Conservation (phyloP, 2,113 vertebrate genomes). For the Silurus meridionalis region DNA sequence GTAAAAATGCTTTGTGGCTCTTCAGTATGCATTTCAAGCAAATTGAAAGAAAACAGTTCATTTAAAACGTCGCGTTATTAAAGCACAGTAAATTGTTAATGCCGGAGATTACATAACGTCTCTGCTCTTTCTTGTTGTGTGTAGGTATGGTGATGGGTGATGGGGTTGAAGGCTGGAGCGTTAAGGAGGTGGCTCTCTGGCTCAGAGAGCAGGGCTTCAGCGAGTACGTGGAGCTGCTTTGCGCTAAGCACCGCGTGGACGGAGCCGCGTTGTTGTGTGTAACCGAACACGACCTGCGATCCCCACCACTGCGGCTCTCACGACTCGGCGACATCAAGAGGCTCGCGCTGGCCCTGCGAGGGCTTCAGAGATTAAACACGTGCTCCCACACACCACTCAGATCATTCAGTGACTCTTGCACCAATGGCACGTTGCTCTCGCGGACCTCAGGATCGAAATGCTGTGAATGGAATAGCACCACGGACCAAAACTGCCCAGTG, state of each 20-base stretch:
- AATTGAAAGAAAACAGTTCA: too few species aligned
- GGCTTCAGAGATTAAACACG: constrained; percentile 79
- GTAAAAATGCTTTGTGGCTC: too few species aligned
- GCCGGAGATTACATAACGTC: not conserved
- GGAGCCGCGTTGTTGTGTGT: constrained; percentile 89
- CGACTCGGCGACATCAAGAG: constrained; percentile 95
- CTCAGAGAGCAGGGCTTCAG: constrained; percentile 94
- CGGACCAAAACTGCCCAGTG: constrained; percentile 61
- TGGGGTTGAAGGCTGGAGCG: constrained; percentile 84
- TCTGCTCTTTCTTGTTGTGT: not conserved
- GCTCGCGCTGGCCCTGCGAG: constrained; percentile 90
- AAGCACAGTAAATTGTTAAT: not conserved
- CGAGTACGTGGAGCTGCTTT: constrained; percentile 91
- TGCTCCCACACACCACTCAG: too few species aligned
- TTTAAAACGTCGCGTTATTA: too few species aligned
- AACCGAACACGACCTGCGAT: constrained; percentile 94
- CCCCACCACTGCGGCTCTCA: constrained; percentile 93
- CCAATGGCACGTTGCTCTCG: not conserved
- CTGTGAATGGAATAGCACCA: constrained; percentile 11
- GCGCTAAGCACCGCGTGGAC: constrained; percentile 90
- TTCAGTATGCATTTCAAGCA: too few species aligned
- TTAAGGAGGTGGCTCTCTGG: constrained; percentile 92
- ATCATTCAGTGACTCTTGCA: constrained; percentile 62
- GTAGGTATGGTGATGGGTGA: constrained; percentile 77
- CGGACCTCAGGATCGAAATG: not conserved